Evolutionary conservation across 2,113 vertebrate genomes (phyloP).

Genomic region (Nyctereutes procyonoides): DNA sequence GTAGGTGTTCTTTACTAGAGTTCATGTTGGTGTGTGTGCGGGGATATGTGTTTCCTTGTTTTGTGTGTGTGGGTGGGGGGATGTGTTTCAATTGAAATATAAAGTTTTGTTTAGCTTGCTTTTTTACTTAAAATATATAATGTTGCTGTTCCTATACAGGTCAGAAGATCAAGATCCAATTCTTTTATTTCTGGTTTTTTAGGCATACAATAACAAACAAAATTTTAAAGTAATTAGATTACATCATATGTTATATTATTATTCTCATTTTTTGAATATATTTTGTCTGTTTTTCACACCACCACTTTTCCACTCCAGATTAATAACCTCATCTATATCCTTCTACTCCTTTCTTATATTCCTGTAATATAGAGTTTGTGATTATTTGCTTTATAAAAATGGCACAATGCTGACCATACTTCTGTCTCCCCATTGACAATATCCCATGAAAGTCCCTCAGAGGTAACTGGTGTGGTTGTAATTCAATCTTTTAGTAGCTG

Average conservation of each 20-base stretch:
- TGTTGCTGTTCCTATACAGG: background rate
- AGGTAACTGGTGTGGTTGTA: background rate
- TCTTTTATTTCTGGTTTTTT: background rate
- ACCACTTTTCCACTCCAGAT: background rate
- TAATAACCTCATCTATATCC: background rate
- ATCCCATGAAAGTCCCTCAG: background rate
- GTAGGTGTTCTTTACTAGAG: background rate
- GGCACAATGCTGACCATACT: background rate
- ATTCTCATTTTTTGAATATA: background rate
- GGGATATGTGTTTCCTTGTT: no score
- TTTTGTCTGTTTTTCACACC: background rate
- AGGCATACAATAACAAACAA: background rate
- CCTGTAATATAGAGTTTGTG: background rate
- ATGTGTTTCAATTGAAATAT: background rate
- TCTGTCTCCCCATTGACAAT: background rate
- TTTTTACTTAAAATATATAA: background rate
- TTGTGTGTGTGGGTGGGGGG: no score
- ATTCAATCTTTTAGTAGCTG: background rate
- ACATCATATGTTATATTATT: background rate
- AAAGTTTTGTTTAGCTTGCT: background rate
- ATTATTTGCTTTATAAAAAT: background rate
- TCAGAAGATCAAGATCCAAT: background rate
- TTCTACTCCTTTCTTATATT: background rate
- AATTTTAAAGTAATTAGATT: background rate
- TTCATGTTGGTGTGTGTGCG: background rate